Base-by-base conservation (phyloP, 2,888 invertebrate genomes). In the Drosophila melanocephala region DNA sequence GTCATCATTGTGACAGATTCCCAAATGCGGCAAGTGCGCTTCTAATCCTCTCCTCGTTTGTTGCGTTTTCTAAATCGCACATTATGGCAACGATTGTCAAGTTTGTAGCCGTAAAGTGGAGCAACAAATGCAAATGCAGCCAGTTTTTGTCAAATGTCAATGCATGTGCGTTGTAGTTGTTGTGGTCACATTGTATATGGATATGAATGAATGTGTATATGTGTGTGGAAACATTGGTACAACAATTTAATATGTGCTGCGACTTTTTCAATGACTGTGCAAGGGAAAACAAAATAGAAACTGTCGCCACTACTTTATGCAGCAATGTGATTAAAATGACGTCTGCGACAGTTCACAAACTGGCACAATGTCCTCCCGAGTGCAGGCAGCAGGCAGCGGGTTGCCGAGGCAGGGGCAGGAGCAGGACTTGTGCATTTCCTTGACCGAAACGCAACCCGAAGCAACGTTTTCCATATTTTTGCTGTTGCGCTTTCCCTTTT, bases 381-480 rank as follows among this genome's bases (percentile, higher is more conserved):
- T 66, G 67, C 50, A 22, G 35, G 44, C 33, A 51, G 26, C 33
- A n/a, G 30, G 61, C 28, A 51, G 58, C 28, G 44, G 58, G 59
- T 22, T 14, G 22, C 22, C 22, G 50, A 30, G 19, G n/a, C 52
- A 30, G 12, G 12, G 6, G 2, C 47, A 47, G 56, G 14, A 28
- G 16, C 51, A 70, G 70, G 67, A 69, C 50, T 79, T 50, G 67
- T 75, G 77, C 77, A 81, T 86, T 86, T 86, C 86, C 86, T 86
- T 86, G 89, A 86, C 86, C 86, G 89, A 86, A 86, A 77, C 89
- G 75, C 87, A 86, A 75, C 77, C 81, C 84, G 79, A 87, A 84
- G 79, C 82, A 75, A 65, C 60, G 66, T 63, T 70, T 79, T 63
- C 64, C 61, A 69, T 69, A 58, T 58, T 72, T 66, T 37, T 51